These are phyloP conservation scores for Drosophila nr. perissopoda DNA, from an alignment of 2,888 invertebrate genomes.

Conservation along the genomic window DNA sequence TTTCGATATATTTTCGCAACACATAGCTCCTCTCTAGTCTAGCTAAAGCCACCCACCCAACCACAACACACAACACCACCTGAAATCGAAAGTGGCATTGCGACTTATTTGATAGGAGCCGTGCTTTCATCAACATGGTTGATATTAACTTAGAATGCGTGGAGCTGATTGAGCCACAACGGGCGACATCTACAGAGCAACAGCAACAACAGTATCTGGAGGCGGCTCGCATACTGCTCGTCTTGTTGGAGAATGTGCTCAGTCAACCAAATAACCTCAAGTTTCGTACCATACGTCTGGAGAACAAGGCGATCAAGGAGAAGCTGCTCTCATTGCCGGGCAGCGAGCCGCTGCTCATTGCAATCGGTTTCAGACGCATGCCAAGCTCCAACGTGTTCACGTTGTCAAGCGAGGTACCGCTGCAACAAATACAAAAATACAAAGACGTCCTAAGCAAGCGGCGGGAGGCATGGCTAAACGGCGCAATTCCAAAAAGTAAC, in stretches of 20 bases:
- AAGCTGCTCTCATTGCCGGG: constrained; percentile 82
- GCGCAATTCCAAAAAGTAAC: constrained; percentile 47
- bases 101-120: constrained; percentile 28
- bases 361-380: constrained; percentile 81
- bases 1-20: constrained; percentile 24
- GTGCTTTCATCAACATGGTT: constrained; percentile 56
- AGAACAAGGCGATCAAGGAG: constrained; percentile 83
- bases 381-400: constrained; percentile 66
- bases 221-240: constrained; percentile 82
- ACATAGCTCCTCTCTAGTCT: constrained; percentile 39
- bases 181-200: constrained; percentile 34
- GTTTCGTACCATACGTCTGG: constrained; percentile 82
- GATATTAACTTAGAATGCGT: constrained; percentile 73
- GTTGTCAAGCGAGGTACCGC: constrained; percentile 76
- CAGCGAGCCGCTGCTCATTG: constrained; percentile 75
- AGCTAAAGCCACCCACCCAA: constrained; percentile 18
- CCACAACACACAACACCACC: constrained; percentile 8
- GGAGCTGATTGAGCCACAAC: constrained; percentile 66
- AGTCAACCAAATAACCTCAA: constrained; percentile 82
- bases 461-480: constrained; percentile 73
- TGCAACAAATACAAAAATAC: constrained; percentile 81
- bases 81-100: constrained; percentile 34
- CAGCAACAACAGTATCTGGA: constrained; percentile 78
- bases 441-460: constrained; percentile 77
- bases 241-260: constrained; percentile 83